Evolutionary conservation across 2,888 invertebrate species (phyloP), one percentile per base, ranked within the genome.

Genomic region (Orthosia cruda): DNA sequence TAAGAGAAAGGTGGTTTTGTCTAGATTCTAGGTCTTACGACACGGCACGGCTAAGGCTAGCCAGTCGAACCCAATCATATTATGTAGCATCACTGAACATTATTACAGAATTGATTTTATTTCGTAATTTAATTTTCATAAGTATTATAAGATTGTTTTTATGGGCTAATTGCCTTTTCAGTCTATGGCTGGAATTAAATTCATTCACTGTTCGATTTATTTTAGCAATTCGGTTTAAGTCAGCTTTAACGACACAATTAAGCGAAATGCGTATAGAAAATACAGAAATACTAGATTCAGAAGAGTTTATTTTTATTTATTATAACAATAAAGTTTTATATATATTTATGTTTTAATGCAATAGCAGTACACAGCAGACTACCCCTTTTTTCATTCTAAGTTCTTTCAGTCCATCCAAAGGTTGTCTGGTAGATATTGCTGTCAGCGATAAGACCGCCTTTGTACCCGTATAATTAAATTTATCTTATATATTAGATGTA

Each of bases 1-100:
- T 70, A 71, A 90, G 92, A 89, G 92, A 92, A 92, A 93, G 92
- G 93, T 85, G 84, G 89, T 89, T 89, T 86, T 86, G 89, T 89
- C 81, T 88, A 83, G 82, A 82, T 73, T 89, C 83, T 87, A 86
- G 84, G 84, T 77, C 84, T 91, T 91, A 89, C 90, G 85, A 87
- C 85, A 90, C 72, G 67, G 78, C 85, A 90, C 72, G 70, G 81
- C 80, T 74, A 77, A 85, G 79, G 69, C 66, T 55, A 76, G 62
- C 54, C 54, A 52, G 71, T 77, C 57, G 52, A 40, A 71, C 65
- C 63, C 32, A 81, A 70, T 66, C 61, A 71, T 61, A 58, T 78
- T 62, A 79, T 74, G 62, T 74, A 54, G 75, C 66, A 74, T 71
- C 79, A 58, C 54, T 23, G 47, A 62, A 68, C 49, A 69, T 57